phyloP scores from a whole-genome alignment of 2,113 vertebrate genomes.

The Dendrocopos noguchii region DNA sequence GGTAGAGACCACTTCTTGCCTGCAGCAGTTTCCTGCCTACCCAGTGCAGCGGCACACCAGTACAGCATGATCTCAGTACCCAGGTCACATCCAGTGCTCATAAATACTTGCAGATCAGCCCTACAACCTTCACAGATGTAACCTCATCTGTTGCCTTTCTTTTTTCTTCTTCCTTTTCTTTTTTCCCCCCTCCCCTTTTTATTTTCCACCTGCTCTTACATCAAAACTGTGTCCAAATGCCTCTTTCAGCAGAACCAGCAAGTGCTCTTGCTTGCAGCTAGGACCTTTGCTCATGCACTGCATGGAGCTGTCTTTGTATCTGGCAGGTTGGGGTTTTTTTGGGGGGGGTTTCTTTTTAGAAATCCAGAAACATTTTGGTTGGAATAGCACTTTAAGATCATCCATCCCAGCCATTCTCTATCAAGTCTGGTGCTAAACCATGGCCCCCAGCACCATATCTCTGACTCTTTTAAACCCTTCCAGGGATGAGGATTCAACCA shows the following conservation, averaged over 20 bases:
- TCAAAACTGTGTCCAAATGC: background rate
- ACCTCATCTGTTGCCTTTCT: background rate
- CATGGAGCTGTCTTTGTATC: background rate
- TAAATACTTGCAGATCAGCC: background rate
- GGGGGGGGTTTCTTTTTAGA: background rate
- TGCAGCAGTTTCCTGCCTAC: background rate
- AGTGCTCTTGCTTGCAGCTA: background rate
- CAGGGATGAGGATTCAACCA: too few relatives aligned
- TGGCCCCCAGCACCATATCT: too few relatives aligned
- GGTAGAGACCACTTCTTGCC: background rate
- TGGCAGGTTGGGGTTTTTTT: background rate
- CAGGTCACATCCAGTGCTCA: background rate
- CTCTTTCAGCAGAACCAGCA: background rate
- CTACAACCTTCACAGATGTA: background rate
- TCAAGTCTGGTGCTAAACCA: too few relatives aligned
- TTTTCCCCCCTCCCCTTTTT: background rate
- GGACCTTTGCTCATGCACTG: background rate
- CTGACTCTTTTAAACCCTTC: too few relatives aligned
- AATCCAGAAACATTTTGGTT: too few relatives aligned
- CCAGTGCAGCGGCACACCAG: background rate
- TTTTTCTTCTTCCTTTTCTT: background rate
- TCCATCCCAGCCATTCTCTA: too few relatives aligned
- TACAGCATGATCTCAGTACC: background rate
- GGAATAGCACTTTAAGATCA: too few relatives aligned
- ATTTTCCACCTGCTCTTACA: conserved; percentile 1